These are phyloP conservation scores for Parauchenoglanis punctatus DNA, from an alignment of 2,797 vertebrate genomes.

Conservation along the genomic window DNA sequence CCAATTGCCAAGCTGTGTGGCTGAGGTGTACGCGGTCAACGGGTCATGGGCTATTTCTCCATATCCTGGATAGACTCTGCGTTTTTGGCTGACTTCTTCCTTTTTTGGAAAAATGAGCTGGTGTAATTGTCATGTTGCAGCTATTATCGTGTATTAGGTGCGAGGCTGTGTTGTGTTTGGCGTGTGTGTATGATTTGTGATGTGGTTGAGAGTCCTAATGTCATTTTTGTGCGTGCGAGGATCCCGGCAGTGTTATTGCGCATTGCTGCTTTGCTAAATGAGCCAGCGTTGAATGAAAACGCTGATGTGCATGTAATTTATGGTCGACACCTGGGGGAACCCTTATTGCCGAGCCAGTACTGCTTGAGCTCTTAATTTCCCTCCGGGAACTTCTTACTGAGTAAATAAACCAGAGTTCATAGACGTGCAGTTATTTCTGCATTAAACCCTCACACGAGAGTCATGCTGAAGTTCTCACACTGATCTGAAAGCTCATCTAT, in stretches of 20 bases:
- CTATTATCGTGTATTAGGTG: not conserved
- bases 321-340: constrained; percentile 31
- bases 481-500: constrained; percentile 5
- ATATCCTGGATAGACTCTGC: not conserved
- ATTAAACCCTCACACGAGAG: constrained; percentile 8
- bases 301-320: constrained; percentile 42
- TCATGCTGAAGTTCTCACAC: not conserved
- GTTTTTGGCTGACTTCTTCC: not conserved
- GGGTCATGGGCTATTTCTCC: constrained; percentile 10
- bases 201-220: constrained; percentile 14
- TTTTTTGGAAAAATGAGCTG: not conserved
- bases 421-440: constrained; percentile 54
- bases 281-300: constrained; percentile 24
- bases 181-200: constrained; percentile 39
- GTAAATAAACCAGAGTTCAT: constrained; percentile 52
- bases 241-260: constrained; percentile 20
- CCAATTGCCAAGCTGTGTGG: not conserved
- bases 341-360: constrained; percentile 51
- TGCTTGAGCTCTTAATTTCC: constrained; percentile 62
- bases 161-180: constrained; percentile 15
- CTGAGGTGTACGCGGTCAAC: not conserved
- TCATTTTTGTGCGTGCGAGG: constrained; percentile 24
- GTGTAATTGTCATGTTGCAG: not conserved
- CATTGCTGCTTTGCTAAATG: constrained; percentile 36
- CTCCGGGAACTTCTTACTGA: constrained; percentile 56